phyloP scores from a whole-genome alignment of 1,140 invertebrate species.

The Chymomyza costata region DNA sequence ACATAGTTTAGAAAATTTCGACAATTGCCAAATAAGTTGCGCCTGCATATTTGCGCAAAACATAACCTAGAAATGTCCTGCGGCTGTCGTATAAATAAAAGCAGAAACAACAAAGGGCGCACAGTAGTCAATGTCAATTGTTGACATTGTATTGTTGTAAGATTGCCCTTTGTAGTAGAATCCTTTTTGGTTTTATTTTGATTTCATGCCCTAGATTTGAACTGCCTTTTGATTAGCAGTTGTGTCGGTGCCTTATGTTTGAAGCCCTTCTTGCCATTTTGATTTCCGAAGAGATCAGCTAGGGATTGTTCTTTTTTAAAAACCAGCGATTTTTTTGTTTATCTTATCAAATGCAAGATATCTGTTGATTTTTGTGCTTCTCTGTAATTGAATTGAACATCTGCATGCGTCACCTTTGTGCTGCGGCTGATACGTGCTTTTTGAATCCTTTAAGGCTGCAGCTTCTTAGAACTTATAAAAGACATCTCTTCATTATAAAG shows the following conservation, averaged over 20 bases:
- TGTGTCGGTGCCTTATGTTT: slow-evolving; percentile 11
- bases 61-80: slow-evolving; percentile 45
- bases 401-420: slow-evolving; percentile 29
- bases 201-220: slow-evolving; percentile 6
- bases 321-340: slow-evolving; percentile 14
- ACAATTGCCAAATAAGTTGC: slow-evolving; percentile 25
- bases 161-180: slow-evolving; percentile 6
- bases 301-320: slow-evolving; percentile 25
- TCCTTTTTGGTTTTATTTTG: slow-evolving; percentile 21
- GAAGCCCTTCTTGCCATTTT: slow-evolving; percentile 7
- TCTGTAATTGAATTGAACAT: slow-evolving; percentile 23
- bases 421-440: slow-evolving; percentile 23
- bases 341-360: slow-evolving; percentile 22
- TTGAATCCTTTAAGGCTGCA: slow-evolving; percentile 37
- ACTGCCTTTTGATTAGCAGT: slow-evolving; percentile 30
- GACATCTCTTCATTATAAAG: slow-evolving; percentile 21
- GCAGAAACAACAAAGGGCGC: too few species aligned
- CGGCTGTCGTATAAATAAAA: too few species aligned
- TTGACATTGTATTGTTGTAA: too few species aligned
- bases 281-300: too few species aligned
- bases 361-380: slow-evolving; percentile 12
- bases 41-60: slow-evolving; percentile 51
- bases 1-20: slow-evolving; percentile 21
- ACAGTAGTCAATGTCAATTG: too few species aligned
- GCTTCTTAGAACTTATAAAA: slow-evolving; percentile 13